Base-by-base conservation (phyloP, 2,888 invertebrate genomes). In the Calameuta pallipes region DNA sequence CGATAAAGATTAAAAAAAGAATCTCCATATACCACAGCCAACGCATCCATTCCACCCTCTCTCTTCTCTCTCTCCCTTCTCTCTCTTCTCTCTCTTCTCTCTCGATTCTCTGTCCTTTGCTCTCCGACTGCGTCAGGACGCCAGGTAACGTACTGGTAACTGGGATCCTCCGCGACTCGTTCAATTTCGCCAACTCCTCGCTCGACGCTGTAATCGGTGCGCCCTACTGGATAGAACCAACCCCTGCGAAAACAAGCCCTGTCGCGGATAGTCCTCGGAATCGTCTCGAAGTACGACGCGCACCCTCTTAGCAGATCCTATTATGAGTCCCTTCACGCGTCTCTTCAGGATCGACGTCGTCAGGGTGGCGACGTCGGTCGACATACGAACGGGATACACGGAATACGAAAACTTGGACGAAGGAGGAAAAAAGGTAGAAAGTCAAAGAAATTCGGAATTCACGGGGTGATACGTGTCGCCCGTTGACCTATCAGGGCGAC, bases 1-100 rank as follows among this genome's bases (percentile, higher is more conserved):
- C 93, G 93, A 93, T 93, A 93, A 93, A 93, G 92, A 92, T 84
- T 90, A 91, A 92, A 92, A 93, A 93, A 92, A 92, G 92, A 82
- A 82, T 81, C 76, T 76, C 35, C 76, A 78, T 76, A 78, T 75
- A 71, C 74, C 76, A 56, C 78, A 56, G 23, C 9, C 23, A 56
- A 56, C 56, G 56, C 56, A 56, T 56, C 23, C 9, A 23, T 56
- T 56, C 9, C 23, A 56, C 1, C 56, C 56, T 56, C 56, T 56
- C 56, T 4, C 31, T 31, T 31, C 1, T 31, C 31, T 31, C 56
- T 56, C 56, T 56, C 56, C 1, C 37, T 13, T 15, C 4, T 37
- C 37, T 37, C 37, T 0, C 41, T 6, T 41, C 23, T 56, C 56
- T 56, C 23, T 56, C 41, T 0, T 41, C 41, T 4, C 37, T 41